Conservation (phyloP, 2,888 invertebrate genomes). For the Conchocele bisecta region DNA sequence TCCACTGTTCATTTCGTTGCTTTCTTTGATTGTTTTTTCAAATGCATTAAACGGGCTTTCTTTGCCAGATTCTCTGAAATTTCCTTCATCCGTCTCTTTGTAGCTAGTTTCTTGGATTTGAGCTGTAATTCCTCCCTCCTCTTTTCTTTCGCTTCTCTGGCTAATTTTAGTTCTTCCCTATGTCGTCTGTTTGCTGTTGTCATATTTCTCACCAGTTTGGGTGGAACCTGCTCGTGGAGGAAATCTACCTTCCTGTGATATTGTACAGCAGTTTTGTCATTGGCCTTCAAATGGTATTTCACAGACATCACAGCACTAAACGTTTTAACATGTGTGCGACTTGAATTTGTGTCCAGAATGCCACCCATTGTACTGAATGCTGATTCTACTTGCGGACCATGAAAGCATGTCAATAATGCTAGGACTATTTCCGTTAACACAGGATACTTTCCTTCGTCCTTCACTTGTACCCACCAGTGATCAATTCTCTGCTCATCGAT, state of each 20-base stretch:
- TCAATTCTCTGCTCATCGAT: conserved; percentile 11
- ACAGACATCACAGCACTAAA: conserved; percentile 48
- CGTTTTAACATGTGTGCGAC: conserved; percentile 34
- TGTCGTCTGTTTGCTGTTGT: neutral
- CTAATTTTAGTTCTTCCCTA: neutral
- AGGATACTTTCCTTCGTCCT: conserved; percentile 18
- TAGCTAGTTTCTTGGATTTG: neutral
- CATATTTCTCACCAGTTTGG: conserved; percentile 31
- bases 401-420: conserved; percentile 48
- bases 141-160: conserved; percentile 12
- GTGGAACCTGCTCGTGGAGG: conserved; percentile 30
- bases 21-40: too few relatives aligned
- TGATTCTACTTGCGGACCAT: conserved; percentile 57
- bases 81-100: neutral
- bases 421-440: conserved; percentile 31
- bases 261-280: conserved; percentile 24
- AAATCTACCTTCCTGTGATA: conserved; percentile 33
- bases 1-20: too few relatives aligned
- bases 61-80: conserved; percentile 1
- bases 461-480: conserved; percentile 27
- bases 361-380: conserved; percentile 60
- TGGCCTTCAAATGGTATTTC: conserved; percentile 52
- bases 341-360: conserved; percentile 45
- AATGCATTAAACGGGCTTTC: neutral
- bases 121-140: neutral